A percentile compares a stretch with the other conserved stretches of the same genome.
Conservation (phyloP, 92 coral and sea anemone genomes). For the Porites evermanni region DNA sequence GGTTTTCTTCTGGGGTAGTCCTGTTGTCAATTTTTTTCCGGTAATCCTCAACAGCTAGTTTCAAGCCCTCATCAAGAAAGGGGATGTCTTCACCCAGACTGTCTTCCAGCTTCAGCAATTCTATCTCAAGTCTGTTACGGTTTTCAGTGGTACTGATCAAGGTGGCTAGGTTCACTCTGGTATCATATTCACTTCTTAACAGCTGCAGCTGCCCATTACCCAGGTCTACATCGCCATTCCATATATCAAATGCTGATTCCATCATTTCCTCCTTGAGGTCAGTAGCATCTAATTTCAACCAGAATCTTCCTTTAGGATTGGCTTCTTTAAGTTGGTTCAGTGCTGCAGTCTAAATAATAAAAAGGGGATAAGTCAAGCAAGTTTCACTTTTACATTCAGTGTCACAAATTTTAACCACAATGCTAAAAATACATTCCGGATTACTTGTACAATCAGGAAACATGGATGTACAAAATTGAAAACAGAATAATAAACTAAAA, state of each 20-base stretch:
- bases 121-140: slow-evolving; percentile 1
- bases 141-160: too few species aligned
- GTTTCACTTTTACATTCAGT: too few species aligned
- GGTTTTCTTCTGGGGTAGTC: neutral
- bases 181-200: slow-evolving; percentile 43
- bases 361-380: neutral
- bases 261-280: slow-evolving; percentile 35
- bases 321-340: slow-evolving; percentile 7
- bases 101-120: too few species aligned
- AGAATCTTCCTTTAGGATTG: slow-evolving; percentile 29
- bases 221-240: slow-evolving; percentile 38
- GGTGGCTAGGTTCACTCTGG: slow-evolving; percentile 8
- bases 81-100: neutral
- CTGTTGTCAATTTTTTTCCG: slow-evolving; percentile 2
- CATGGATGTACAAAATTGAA: too few species aligned
- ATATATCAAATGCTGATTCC: slow-evolving; percentile 32
- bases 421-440: too few species aligned
- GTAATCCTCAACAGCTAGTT: neutral
- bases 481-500: too few species aligned
- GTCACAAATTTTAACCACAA: too few species aligned
- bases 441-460: too few species aligned
- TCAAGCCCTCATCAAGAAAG: neutral
- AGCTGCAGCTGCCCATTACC: slow-evolving; percentile 35
- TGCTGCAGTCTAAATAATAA: neutral
- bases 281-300: slow-evolving; percentile 35